Conservation (phyloP, 2,797 vertebrate genomes). For the Aotus griseimembra region DNA sequence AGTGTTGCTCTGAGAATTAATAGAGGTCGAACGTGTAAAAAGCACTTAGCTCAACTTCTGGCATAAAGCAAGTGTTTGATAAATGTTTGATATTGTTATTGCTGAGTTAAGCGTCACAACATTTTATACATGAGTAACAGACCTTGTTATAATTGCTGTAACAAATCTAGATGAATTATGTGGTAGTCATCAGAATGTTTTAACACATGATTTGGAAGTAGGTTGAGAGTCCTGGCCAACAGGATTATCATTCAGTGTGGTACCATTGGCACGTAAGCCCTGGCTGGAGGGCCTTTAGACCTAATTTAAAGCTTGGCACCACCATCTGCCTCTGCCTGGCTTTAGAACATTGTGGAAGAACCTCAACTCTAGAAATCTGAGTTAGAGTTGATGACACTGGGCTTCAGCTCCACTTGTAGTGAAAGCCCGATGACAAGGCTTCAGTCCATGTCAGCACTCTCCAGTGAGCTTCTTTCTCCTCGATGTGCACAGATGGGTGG, state of each 20-base stretch:
- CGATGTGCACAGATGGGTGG: constrained; percentile 61
- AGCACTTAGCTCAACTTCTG: constrained; percentile 27
- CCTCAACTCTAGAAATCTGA: constrained; percentile 23
- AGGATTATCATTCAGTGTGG: constrained; percentile 25
- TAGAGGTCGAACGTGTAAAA: background rate
- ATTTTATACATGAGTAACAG: background rate
- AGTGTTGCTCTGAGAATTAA: background rate
- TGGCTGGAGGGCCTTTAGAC: background rate
- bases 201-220: constrained; percentile 44
- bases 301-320: constrained; percentile 33
- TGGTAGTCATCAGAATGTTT: constrained; percentile 33
- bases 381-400: constrained; percentile 36
- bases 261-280: background rate
- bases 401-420: background rate
- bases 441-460: constrained; percentile 32
- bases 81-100: background rate
- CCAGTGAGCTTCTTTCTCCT: background rate
- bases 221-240: background rate
- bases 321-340: background rate
- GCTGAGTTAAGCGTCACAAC: background rate
- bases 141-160: background rate
- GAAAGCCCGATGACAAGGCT: constrained; percentile 41
- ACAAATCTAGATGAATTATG: background rate
- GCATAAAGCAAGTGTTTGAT: background rate
- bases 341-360: constrained; percentile 66